Evolutionary conservation across 2,888 invertebrate genomes (phyloP).

Genomic region (Folsomia candida): DNA sequence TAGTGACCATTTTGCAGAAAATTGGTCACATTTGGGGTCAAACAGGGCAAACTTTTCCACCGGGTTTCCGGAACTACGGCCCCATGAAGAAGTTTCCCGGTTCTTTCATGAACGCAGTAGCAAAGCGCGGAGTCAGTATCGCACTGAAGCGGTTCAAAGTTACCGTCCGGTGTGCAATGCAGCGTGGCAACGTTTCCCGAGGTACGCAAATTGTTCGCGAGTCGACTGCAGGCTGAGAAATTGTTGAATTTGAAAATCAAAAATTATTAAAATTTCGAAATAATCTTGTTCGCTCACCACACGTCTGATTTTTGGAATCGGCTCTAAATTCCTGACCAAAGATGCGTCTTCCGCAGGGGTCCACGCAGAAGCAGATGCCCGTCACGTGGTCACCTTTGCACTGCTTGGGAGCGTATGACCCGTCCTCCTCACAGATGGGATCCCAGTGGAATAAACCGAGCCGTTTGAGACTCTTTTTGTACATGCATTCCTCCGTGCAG

Average conservation of each 20-base stretch:
- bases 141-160: slow-evolving; percentile 68
- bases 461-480: slow-evolving; percentile 17
- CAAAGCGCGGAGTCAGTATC: slow-evolving; percentile 62
- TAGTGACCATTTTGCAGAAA: slow-evolving; percentile 60
- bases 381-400: slow-evolving; percentile 63
- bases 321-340: slow-evolving; percentile 66
- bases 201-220: slow-evolving; percentile 26
- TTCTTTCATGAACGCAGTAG: slow-evolving; percentile 66
- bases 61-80: slow-evolving; percentile 61
- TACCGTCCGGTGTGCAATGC: slow-evolving; percentile 66
- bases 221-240: slow-evolving; percentile 41
- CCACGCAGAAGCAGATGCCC: slow-evolving; percentile 66
- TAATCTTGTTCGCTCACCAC: no score
- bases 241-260: no score
- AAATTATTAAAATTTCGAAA: no score
- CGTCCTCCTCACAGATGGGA: slow-evolving; percentile 61
- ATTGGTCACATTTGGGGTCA: slow-evolving; percentile 55
- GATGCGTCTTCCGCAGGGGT: slow-evolving; percentile 62
- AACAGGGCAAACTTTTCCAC: slow-evolving; percentile 63
- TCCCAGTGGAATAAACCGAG: slow-evolving; percentile 44
- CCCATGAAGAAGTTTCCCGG: slow-evolving; percentile 61
- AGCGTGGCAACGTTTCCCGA: slow-evolving; percentile 57
- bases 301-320: slow-evolving; percentile 64
- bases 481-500: slow-evolving; percentile 21
- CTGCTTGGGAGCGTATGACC: slow-evolving; percentile 63